These are phyloP conservation scores for Arothron firmamentum DNA, from an alignment of 2,113 vertebrate species.

Conservation along the genomic window DNA sequence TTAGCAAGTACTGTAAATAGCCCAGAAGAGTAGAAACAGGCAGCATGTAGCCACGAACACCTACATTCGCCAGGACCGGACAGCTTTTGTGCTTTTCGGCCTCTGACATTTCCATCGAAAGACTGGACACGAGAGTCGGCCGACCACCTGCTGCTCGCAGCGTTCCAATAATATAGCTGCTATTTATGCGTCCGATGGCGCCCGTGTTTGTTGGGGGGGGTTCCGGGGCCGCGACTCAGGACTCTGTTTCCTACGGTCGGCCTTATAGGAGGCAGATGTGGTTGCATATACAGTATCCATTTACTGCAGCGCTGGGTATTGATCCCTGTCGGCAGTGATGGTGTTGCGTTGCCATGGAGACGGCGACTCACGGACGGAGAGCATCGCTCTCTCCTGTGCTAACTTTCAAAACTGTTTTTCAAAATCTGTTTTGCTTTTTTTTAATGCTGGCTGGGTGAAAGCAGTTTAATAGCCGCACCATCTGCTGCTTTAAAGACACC, in stretches of 20 bases:
- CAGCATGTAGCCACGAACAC: conserved; percentile 58
- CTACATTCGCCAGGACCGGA: conserved; percentile 54
- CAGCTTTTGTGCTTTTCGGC: conserved; percentile 51
- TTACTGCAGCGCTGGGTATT: conserved; percentile 47
- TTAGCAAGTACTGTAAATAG: conserved; percentile 68
- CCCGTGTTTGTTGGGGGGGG: too few species aligned
- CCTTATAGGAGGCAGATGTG: conserved; percentile 20
- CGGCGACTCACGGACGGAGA: neutral
- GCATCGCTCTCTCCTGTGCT: too few species aligned
- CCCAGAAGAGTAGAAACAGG: conserved; percentile 61
- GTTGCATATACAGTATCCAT: conserved; percentile 31
- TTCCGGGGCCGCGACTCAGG: too few species aligned
- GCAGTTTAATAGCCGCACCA: conserved; percentile 35
- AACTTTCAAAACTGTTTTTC: neutral
- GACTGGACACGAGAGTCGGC: neutral
- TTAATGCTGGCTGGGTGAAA: neutral
- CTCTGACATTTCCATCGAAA: conserved; percentile 8
- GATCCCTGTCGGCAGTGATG: conserved; percentile 31
- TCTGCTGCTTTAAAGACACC: conserved; percentile 37
- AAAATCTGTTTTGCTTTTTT: neutral
- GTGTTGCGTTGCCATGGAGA: conserved; percentile 16
- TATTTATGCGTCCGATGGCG: neutral
- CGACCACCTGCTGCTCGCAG: conserved; percentile 1
- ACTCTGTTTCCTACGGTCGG: conserved; percentile 9
- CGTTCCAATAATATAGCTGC: conserved; percentile 4